These are phyloP conservation scores for Cossypha heuglini DNA, from an alignment of 2,797 vertebrate species.

Conservation along the genomic window DNA sequence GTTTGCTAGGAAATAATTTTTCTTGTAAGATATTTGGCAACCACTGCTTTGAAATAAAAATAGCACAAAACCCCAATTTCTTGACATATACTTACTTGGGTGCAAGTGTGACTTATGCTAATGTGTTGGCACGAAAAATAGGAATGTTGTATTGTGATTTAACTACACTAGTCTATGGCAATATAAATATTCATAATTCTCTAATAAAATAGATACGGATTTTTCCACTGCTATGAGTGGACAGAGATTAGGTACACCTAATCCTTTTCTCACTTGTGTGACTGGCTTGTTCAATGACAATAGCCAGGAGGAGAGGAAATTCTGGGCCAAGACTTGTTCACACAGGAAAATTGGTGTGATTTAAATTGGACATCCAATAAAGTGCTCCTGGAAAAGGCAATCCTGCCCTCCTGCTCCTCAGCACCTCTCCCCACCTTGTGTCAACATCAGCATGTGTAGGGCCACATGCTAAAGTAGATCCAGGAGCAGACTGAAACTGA, in stretches of 20 bases:
- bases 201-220: not conserved
- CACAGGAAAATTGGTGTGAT: not conserved
- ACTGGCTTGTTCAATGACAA: not conserved
- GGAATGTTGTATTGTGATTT: not conserved
- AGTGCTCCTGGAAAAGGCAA: not conserved
- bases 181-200: not conserved
- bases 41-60: not conserved
- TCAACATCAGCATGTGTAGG: not conserved
- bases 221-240: not conserved
- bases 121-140: not conserved
- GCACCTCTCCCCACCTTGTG: not conserved
- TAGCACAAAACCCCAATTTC: rapidly evolving
- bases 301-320: not conserved
- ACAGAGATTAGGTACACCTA: not conserved
- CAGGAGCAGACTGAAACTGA: not conserved
- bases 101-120: not conserved
- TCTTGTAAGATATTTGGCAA: not conserved
- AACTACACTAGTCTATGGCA: not conserved
- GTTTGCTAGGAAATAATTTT: not conserved
- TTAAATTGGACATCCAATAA: not conserved
- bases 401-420: not conserved
- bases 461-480: not conserved
- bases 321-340: not conserved
- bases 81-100: not conserved
- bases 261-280: not conserved